These are phyloP conservation scores for Buathra laborator DNA, from an alignment of 2,888 invertebrate species.

Conservation along the genomic window DNA sequence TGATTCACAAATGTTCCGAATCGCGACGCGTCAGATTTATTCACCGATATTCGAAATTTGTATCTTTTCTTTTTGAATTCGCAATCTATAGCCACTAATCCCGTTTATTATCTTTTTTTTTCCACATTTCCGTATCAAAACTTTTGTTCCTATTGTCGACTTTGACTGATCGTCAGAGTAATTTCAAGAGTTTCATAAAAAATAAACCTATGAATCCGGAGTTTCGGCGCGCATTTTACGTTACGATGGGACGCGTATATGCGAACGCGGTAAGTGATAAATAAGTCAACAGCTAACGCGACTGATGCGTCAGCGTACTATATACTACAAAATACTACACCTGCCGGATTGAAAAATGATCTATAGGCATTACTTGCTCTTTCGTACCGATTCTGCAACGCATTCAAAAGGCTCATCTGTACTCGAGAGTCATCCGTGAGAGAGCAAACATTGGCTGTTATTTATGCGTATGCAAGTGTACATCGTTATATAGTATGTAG, in stretches of 20 bases:
- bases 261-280: neutral
- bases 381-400: neutral
- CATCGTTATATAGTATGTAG: constrained; percentile 1
- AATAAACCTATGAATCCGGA: too few species aligned
- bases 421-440: neutral
- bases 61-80: constrained; percentile 10
- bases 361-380: neutral
- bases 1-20: too few species aligned
- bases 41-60: neutral
- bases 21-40: constrained; percentile 33
- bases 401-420: constrained; percentile 3
- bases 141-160: too few species aligned
- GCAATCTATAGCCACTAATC: too few species aligned
- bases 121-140: too few species aligned
- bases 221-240: too few species aligned
- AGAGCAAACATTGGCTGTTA: neutral
- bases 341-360: neutral
- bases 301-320: neutral
- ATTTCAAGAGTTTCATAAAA: too few species aligned
- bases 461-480: constrained; percentile 4
- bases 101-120: too few species aligned
- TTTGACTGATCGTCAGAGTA: too few species aligned
- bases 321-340: neutral
- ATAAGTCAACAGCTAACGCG: neutral
- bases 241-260: neutral